Percentiles rank a stretch among this genome's conserved stretches.
phyloP scores from a whole-genome alignment of 2,113 vertebrate species.

The Hypomesus transpacificus region DNA sequence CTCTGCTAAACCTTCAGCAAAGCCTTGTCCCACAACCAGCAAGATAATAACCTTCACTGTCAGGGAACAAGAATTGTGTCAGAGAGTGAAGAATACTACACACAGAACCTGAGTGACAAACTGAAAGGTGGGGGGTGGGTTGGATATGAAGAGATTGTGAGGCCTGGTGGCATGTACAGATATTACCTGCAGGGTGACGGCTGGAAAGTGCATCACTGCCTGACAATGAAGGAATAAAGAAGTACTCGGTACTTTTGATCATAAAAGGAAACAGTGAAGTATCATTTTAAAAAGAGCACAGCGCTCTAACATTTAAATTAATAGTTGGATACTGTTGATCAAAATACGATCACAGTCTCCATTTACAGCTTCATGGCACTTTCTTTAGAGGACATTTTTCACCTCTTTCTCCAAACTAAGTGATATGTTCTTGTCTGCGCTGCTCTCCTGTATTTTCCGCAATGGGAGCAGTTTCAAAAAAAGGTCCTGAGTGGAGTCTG shows the following conservation, averaged over 20 bases:
- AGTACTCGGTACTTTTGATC: conserved; percentile 40
- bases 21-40: conserved; percentile 30
- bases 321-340: conserved; percentile 43
- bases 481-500: conserved; percentile 11
- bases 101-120: conserved; percentile 31
- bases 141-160: conserved; percentile 6
- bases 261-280: conserved; percentile 39
- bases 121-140: conserved; percentile 10
- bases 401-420: conserved; percentile 7
- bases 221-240: conserved; percentile 33
- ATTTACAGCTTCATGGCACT: conserved; percentile 16
- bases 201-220: conserved; percentile 29
- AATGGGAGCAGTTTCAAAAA: conserved; percentile 13
- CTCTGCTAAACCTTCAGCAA: conserved; percentile 19
- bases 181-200: conserved; percentile 34
- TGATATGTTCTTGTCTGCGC: conserved; percentile 1
- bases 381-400: conserved; percentile 36
- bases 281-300: conserved; percentile 32
- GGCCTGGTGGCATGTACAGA: conserved; percentile 22
- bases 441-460: conserved; percentile 9
- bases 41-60: conserved; percentile 50
- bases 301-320: conserved; percentile 54
- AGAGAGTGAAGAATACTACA: conserved; percentile 36
- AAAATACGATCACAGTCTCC: conserved; percentile 51
- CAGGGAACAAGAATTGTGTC: conserved; percentile 29